Percentiles rank a stretch among this genome's conserved stretches.
Conservation (phyloP, 2,888 invertebrate species). For the Lasioglossum zephyrum region DNA sequence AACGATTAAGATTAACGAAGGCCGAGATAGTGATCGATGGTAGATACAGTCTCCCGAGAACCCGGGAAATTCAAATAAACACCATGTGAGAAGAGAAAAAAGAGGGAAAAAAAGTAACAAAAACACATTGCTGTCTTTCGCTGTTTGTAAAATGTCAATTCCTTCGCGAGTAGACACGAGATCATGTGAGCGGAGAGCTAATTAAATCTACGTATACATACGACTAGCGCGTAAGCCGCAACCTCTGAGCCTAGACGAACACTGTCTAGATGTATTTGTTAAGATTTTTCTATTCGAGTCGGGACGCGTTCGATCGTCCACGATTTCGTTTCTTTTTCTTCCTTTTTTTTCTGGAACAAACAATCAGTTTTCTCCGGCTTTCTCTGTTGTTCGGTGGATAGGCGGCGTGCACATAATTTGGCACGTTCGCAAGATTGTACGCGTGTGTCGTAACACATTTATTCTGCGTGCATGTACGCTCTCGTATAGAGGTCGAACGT, state of each 20-base stretch:
- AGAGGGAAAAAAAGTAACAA: neutral
- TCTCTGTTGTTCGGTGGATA: neutral
- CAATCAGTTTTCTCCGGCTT: neutral
- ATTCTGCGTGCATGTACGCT: conserved; percentile 62
- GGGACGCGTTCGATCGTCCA: neutral
- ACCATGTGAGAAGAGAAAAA: neutral
- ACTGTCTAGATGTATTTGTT: conserved; percentile 12
- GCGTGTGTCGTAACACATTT: conserved; percentile 60
- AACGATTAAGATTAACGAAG: conserved; percentile 21
- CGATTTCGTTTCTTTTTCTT: neutral
- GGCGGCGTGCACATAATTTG: conserved; percentile 26
- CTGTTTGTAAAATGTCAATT: conserved; percentile 60
- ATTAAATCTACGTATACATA: neutral
- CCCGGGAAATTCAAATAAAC: neutral
- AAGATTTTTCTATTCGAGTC: conserved; percentile 42
- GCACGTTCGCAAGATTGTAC: conserved; percentile 17
- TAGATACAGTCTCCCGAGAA: conserved; percentile 21
- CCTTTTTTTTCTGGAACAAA: neutral
- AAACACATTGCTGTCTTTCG: conserved; percentile 33
- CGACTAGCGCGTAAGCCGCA: conserved; percentile 32
- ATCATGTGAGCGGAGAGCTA: conserved; percentile 31
- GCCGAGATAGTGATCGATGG: neutral
- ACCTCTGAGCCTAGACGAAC: conserved; percentile 8
- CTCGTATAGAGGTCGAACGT: conserved; percentile 55
- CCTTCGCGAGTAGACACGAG: conserved; percentile 23